Evolutionary conservation across 2,888 invertebrate genomes (phyloP), one percentile per base, ranked within the genome.

Genomic region (Papilio demoleus): DNA sequence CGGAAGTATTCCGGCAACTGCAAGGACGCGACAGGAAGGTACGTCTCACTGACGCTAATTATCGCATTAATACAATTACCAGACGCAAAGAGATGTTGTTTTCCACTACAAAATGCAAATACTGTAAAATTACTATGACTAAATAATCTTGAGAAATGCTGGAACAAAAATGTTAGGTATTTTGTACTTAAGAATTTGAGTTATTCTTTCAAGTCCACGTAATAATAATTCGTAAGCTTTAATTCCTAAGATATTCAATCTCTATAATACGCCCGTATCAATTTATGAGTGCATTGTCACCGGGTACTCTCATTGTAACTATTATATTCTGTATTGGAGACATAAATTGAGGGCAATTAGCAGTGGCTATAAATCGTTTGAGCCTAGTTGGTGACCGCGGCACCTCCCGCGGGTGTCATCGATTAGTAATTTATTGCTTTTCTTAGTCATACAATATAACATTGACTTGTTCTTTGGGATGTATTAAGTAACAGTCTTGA

Each of bases 311-410:
- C 24, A 65, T 63, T 65, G 61, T 42, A 56, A 50, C 61, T 62
- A 45, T 67, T 62, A 38, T 34, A 17, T 60, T 63, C 40, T 50
- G 53, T 68, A 70, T 70, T 66, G 72, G 71, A 71, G 71, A 75
- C 80, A 82, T 81, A 82, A 86, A 88, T 88, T 88, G 85, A 79
- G 77, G 82, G 81, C 88, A 89, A 90, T 89, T 90, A 88, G 83
- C 72, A 65, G 64, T 71, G 77, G 78, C 81, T 77, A 85, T 88
- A 89, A 88, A 90, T 87, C 81, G 84, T 78, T 77, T 74, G 77
- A 80, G 80, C 80, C 79, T 79, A 78, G 75, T 71, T 70, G 73
- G 70, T 71, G 67, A 74, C 65, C 71, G 72, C 68, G 71, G 71
- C 74, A 73, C 71, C 84, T 85, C 88, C 86, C 85, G 71, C 77